Conservation (phyloP, 1,140 invertebrate genomes). For the Listronotus bonariensis region DNA sequence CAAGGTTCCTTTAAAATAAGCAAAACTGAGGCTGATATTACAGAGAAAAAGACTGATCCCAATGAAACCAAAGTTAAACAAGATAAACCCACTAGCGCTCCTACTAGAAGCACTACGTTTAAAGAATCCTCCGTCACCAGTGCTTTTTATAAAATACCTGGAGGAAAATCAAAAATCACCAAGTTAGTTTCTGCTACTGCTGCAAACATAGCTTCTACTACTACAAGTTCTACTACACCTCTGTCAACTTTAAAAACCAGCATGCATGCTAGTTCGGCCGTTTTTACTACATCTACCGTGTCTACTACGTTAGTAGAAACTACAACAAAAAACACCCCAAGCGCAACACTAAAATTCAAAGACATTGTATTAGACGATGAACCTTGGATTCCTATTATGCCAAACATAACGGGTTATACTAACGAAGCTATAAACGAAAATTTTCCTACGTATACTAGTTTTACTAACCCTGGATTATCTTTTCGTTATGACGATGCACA, state of each 20-base stretch:
- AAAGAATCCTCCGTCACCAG: constrained; percentile 54
- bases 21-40: constrained; percentile 65
- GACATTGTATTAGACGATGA: constrained; percentile 13
- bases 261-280: constrained; percentile 41
- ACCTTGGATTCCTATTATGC: constrained; percentile 61
- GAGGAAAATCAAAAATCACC: constrained; percentile 54
- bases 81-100: constrained; percentile 52
- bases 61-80: constrained; percentile 51
- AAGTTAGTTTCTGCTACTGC: constrained; percentile 50
- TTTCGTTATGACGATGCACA: constrained; percentile 59
- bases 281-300: constrained; percentile 50
- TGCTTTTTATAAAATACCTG: constrained; percentile 58
- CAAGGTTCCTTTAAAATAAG: constrained; percentile 67
- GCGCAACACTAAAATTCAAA: no score
- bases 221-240: constrained; percentile 42
- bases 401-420: constrained; percentile 35
- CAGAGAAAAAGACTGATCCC: constrained; percentile 59
- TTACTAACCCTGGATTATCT: constrained; percentile 65
- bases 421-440: not conserved
- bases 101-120: constrained; percentile 53
- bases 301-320: constrained; percentile 46
- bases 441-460: constrained; percentile 64
- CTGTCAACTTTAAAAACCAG: constrained; percentile 50
- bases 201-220: constrained; percentile 12
- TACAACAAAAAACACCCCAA: no score